Conservation (phyloP, 2,797 vertebrate species). For the Ptychobarbus kaznakovi region DNA sequence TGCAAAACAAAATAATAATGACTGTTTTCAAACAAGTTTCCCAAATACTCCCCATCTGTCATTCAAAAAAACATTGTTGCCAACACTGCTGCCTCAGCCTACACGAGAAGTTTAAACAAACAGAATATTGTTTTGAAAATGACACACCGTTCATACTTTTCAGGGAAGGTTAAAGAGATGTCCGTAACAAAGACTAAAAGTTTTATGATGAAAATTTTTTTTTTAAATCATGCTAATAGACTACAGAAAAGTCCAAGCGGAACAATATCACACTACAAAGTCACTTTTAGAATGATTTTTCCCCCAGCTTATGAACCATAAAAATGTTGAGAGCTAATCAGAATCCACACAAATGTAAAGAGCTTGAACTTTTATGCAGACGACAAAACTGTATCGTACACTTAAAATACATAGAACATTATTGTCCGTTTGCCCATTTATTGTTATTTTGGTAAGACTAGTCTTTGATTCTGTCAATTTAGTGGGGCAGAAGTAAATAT, state of each 20-base stretch:
- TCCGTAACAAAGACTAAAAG: background rate
- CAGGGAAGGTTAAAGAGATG: background rate
- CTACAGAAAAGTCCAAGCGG: background rate
- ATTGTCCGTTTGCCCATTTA: background rate
- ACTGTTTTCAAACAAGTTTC: conserved; percentile 12
- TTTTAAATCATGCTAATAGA: too few species aligned
- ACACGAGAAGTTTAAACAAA: background rate
- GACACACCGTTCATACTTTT: background rate
- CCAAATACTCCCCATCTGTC: background rate
- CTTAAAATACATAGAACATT: background rate
- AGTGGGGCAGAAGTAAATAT: too few species aligned
- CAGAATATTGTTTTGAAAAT: background rate
- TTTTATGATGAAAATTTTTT: background rate
- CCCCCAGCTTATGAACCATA: background rate
- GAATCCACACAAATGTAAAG: background rate
- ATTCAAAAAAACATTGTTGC: background rate
- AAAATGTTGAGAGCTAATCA: background rate
- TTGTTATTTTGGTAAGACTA: background rate
- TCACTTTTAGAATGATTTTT: background rate
- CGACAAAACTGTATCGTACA: background rate
- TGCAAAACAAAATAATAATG: background rate
- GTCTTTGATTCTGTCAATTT: background rate
- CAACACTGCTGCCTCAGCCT: background rate
- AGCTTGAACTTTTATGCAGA: background rate
- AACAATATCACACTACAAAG: background rate